Percentiles rank a stretch among this genome's conserved stretches.
Conservation (phyloP, 1,140 invertebrate genomes). For the Drosophila carrolli region DNA sequence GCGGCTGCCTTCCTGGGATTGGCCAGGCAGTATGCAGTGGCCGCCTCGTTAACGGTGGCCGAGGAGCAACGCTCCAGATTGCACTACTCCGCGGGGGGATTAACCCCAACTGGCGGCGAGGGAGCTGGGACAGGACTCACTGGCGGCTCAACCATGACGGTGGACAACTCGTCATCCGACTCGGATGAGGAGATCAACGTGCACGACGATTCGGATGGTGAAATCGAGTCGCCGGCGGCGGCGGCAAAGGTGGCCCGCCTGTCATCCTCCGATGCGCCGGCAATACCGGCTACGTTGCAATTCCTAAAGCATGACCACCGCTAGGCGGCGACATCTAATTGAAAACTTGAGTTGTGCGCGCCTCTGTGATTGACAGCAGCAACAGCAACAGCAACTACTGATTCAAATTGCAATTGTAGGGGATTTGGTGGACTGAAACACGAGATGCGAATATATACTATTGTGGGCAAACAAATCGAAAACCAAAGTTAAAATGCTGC, state of each 20-base stretch:
- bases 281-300: constrained; percentile 60
- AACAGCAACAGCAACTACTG: constrained; percentile 24
- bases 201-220: constrained; percentile 88
- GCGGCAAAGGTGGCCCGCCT: constrained; percentile 71
- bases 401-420: constrained; percentile 11
- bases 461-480: constrained; percentile 66
- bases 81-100: constrained; percentile 86
- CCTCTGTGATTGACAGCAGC: constrained; percentile 78
- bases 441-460: constrained; percentile 51
- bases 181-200: constrained; percentile 85
- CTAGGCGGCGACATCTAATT: constrained; percentile 66
- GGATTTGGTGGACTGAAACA: constrained; percentile 56
- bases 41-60: constrained; percentile 84
- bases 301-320: constrained; percentile 81
- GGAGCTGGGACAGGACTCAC: constrained; percentile 56
- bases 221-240: constrained; percentile 73
- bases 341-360: constrained; percentile 80
- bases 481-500: constrained; percentile 82
- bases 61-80: constrained; percentile 69
- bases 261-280: constrained; percentile 73
- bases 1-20: constrained; percentile 85
- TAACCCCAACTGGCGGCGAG: constrained; percentile 75
- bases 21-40: constrained; percentile 85
- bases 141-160: constrained; percentile 73
- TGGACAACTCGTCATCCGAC: constrained; percentile 80